phyloP scores from a whole-genome alignment of 1,140 invertebrate genomes.

The Zaprionus camerounensis region DNA sequence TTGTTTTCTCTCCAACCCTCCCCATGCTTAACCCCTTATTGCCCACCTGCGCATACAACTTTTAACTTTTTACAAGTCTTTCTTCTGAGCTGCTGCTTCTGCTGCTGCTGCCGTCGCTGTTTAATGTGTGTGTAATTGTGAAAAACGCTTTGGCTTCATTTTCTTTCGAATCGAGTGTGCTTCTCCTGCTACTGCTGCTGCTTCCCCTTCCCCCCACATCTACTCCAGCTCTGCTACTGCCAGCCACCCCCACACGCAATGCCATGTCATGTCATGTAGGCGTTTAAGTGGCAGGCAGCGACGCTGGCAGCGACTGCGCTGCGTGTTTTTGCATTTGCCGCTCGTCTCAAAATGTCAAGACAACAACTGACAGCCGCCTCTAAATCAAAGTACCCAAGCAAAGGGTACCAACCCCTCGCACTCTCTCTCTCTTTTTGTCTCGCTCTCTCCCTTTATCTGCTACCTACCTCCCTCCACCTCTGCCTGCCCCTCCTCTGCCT shows the following conservation, averaged over 20 bases:
- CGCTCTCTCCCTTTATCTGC: neutral
- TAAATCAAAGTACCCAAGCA: constrained; percentile 51
- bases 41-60: constrained; percentile 36
- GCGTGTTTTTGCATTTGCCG: constrained; percentile 20
- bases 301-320: constrained; percentile 14
- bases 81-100: constrained; percentile 2
- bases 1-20: constrained; percentile 12
- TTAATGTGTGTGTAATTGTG: constrained; percentile 80
- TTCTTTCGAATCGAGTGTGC: neutral
- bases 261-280: constrained; percentile 56
- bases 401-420: constrained; percentile 3
- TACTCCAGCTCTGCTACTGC: neutral
- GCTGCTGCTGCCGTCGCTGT: constrained; percentile 21
- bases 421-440: neutral
- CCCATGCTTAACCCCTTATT: constrained; percentile 30
- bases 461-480: neutral
- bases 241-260: constrained; percentile 18
- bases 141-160: constrained; percentile 49
- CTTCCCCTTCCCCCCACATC: neutral
- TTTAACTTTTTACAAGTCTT: constrained; percentile 45
- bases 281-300: constrained; percentile 60
- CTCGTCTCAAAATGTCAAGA: constrained; percentile 22
- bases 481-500: too few species aligned
- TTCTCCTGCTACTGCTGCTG: neutral
- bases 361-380: constrained; percentile 41